These are phyloP conservation scores for Tachina fera DNA, from an alignment of 2,888 invertebrate species.

Conservation along the genomic window DNA sequence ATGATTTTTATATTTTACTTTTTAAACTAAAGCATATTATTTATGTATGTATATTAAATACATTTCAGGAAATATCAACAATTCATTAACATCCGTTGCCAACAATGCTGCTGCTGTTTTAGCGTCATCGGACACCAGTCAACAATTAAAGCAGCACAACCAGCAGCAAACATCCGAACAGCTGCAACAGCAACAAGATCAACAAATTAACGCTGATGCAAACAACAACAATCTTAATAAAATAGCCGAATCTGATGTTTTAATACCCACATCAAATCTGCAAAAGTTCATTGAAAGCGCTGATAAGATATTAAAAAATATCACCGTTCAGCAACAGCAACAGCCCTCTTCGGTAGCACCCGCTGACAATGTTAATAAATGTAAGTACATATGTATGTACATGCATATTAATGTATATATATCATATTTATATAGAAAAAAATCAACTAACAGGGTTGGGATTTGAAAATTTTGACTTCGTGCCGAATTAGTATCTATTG, in stretches of 20 bases:
- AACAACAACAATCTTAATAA: slow-evolving; percentile 71
- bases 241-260: slow-evolving; percentile 77
- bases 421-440: too few relatives aligned
- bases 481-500: too few relatives aligned
- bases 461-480: too few relatives aligned
- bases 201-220: slow-evolving; percentile 50
- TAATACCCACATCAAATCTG: slow-evolving; percentile 81
- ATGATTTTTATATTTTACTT: background rate
- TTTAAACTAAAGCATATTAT: background rate
- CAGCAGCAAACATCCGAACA: slow-evolving; percentile 61
- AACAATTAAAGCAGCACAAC: slow-evolving; percentile 59
- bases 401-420: background rate
- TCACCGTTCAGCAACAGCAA: slow-evolving; percentile 72
- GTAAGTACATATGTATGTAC: slow-evolving; percentile 51
- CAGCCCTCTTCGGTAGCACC: slow-evolving; percentile 52
- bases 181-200: slow-evolving; percentile 70
- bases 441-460: too few relatives aligned
- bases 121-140: slow-evolving; percentile 58
- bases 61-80: slow-evolving; percentile 77
- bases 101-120: slow-evolving; percentile 49
- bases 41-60: slow-evolving; percentile 14
- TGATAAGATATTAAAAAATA: slow-evolving; percentile 81
- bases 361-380: slow-evolving; percentile 62
- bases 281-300: slow-evolving; percentile 81
- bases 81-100: slow-evolving; percentile 66